A percentile compares a stretch with the other conserved stretches of the same genome.
phyloP scores from a whole-genome alignment of 2,113 vertebrate species.

The Sialia sialis region DNA sequence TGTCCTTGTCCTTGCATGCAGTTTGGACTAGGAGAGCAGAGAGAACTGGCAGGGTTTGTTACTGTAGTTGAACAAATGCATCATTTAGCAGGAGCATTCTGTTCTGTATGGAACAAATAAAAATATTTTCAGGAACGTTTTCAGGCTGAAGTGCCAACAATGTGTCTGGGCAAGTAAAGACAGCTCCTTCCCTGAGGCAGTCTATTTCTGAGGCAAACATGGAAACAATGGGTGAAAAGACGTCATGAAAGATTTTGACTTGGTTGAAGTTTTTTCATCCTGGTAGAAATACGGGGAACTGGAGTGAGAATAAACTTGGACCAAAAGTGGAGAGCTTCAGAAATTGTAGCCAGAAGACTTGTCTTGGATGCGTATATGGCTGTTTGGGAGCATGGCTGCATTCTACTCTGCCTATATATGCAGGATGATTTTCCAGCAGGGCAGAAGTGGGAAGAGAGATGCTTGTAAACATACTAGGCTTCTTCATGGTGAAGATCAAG shows the following conservation, averaged over 20 bases:
- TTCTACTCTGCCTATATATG: neutral
- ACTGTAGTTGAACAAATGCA: constrained; percentile 16
- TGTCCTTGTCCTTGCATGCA: neutral
- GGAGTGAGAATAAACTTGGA: neutral
- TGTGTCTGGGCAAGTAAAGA: neutral
- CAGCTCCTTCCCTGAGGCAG: neutral
- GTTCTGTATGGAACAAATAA: constrained; percentile 41
- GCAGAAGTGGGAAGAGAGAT: neutral
- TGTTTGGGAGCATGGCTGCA: neutral
- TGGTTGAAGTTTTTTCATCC: neutral
- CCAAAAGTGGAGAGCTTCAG: neutral
- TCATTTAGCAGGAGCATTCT: constrained; percentile 6
- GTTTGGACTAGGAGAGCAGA: neutral
- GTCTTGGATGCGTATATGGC: neutral
- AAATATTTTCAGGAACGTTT: constrained; percentile 32
- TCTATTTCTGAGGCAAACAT: neutral
- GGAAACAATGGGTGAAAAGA: neutral
- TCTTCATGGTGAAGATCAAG: neutral
- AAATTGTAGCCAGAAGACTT: neutral
- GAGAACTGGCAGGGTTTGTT: neutral
- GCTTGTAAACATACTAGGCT: neutral
- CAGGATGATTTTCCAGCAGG: neutral
- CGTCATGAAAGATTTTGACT: neutral
- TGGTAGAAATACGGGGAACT: neutral
- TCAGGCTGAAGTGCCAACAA: constrained; percentile 14